Evolutionary conservation across 92 coral and sea anemone species (phyloP).

Genomic region (Parazoanthus swiftii): DNA sequence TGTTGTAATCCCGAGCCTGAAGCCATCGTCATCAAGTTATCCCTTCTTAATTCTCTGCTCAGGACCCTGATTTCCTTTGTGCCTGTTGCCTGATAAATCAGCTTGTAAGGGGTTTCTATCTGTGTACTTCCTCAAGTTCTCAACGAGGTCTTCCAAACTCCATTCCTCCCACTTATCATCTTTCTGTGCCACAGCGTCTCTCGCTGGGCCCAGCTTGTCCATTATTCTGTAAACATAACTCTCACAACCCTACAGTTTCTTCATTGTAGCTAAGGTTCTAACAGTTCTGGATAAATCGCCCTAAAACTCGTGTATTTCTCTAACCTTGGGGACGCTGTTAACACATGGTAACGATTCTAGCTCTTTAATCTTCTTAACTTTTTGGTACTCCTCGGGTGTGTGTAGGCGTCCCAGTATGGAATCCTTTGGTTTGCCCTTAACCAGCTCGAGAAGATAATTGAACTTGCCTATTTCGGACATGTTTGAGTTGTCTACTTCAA

Average conservation of each 20-base stretch:
- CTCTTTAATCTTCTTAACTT: slow-evolving; percentile 50
- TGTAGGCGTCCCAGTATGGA: slow-evolving; percentile 57
- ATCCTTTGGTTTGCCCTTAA: slow-evolving; percentile 30
- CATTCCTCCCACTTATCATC: slow-evolving; percentile 66
- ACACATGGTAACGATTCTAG: slow-evolving; percentile 53
- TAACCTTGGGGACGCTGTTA: slow-evolving; percentile 35
- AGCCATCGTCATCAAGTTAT: slow-evolving; percentile 40
- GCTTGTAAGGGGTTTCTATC: slow-evolving; percentile 43
- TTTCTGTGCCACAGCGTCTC: slow-evolving; percentile 46
- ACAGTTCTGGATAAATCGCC: slow-evolving; percentile 56
- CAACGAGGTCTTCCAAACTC: slow-evolving; percentile 55
- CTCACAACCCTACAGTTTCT: slow-evolving; percentile 35
- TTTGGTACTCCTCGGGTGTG: slow-evolving; percentile 47
- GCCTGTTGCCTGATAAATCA: too few species aligned
- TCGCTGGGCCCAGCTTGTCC: slow-evolving; percentile 52
- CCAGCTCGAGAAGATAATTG: slow-evolving; percentile 44
- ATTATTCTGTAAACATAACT: slow-evolving; percentile 43
- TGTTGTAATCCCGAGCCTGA: slow-evolving; percentile 29
- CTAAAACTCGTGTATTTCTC: slow-evolving; percentile 55
- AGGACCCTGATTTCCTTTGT: background rate
- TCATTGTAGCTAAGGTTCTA: slow-evolving; percentile 48
- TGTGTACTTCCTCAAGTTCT: slow-evolving; percentile 55
- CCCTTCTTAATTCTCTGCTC: slow-evolving; percentile 36
- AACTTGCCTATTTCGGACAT: slow-evolving; percentile 53
- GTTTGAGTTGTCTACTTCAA: slow-evolving; percentile 53